phyloP scores from a whole-genome alignment of 2,113 vertebrate genomes.

The Furnarius figulus region DNA sequence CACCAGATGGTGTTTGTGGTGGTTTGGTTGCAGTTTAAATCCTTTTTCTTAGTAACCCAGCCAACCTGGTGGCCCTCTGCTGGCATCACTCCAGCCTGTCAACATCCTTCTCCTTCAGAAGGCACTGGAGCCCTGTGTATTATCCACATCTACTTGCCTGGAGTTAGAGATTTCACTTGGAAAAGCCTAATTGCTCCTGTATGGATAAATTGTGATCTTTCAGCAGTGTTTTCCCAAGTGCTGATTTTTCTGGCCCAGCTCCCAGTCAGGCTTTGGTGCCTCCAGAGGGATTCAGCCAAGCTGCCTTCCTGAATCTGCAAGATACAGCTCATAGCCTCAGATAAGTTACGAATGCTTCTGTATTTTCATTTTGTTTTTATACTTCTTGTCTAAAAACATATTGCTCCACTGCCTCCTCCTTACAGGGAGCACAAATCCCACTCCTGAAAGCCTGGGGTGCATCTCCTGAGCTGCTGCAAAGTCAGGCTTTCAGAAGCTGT shows the following conservation, averaged over 20 bases:
- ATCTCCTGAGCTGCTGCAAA: neutral
- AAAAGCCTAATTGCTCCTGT: slow-evolving; percentile 12
- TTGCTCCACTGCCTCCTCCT: neutral
- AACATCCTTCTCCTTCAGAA: neutral
- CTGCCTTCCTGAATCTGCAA: neutral
- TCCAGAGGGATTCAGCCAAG: neutral
- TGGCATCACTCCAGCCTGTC: neutral
- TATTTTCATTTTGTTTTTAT: neutral
- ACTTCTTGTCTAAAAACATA: slow-evolving; percentile 13
- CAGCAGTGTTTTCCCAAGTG: neutral
- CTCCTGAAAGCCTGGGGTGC: neutral
- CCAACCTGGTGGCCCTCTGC: neutral
- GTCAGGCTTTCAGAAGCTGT: neutral
- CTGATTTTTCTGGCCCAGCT: slow-evolving; percentile 28
- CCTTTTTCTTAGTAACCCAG: neutral
- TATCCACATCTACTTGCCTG: neutral
- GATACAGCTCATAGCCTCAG: neutral
- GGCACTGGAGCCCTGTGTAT: neutral
- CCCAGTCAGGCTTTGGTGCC: neutral
- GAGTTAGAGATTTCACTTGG: neutral
- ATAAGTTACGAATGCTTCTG: neutral
- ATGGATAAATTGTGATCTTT: slow-evolving; percentile 10
- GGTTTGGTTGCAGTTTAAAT: neutral
- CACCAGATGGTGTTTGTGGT: neutral
- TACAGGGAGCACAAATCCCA: slow-evolving; percentile 2